Conservation (phyloP, 1,140 invertebrate species). For the Aphidius gifuensis region DNA sequence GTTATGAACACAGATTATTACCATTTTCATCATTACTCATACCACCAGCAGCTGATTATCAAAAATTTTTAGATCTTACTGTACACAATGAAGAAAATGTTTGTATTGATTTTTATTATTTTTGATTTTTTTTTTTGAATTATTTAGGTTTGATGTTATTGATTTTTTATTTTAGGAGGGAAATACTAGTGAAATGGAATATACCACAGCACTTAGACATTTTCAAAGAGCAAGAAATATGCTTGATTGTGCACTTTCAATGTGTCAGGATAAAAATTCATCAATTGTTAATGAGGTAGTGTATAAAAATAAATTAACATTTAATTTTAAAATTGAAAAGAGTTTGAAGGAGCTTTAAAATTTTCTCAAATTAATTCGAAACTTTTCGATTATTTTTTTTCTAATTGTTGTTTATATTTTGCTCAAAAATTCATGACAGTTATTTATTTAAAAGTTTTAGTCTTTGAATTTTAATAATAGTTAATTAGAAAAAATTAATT, state of each 20-base stretch:
- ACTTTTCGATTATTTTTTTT: too few relatives aligned
- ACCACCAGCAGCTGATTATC: constrained; percentile 85
- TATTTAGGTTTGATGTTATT: not conserved
- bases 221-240: constrained; percentile 87
- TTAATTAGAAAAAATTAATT: not conserved
- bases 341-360: constrained; percentile 13
- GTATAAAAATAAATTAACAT: not conserved
- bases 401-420: too few relatives aligned
- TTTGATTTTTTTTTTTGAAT: not conserved
- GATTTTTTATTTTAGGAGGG: constrained; percentile 28
- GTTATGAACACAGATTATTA: constrained; percentile 90
- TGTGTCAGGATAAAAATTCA: constrained; percentile 57
- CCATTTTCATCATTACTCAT: constrained; percentile 84
- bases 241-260: constrained; percentile 63
- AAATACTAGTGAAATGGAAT: constrained; percentile 55
- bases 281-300: constrained; percentile 78
- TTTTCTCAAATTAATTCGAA: not conserved
- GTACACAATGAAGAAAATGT: constrained; percentile 51
- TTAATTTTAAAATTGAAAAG: constrained; percentile 9
- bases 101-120: constrained; percentile 28
- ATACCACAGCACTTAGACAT: constrained; percentile 81
- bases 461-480: not conserved
- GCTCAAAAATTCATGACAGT: not conserved
- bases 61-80: constrained; percentile 74
- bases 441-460: not conserved